These are phyloP conservation scores for Hyles lineata DNA, from an alignment of 2,888 invertebrate genomes.

Conservation along the genomic window DNA sequence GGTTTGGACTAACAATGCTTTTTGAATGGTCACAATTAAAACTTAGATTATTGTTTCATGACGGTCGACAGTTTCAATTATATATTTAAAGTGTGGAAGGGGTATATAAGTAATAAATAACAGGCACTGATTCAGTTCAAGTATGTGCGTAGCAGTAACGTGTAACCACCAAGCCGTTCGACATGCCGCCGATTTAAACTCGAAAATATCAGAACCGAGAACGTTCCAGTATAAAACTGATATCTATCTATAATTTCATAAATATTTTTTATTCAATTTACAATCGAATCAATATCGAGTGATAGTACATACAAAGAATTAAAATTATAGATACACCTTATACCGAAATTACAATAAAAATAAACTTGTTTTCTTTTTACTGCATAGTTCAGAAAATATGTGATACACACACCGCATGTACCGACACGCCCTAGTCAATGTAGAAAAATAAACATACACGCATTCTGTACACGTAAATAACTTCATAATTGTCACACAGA, in stretches of 20 bases:
- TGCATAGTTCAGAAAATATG: slow-evolving; percentile 49
- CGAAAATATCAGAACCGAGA: slow-evolving; percentile 44
- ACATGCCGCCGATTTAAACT: background rate
- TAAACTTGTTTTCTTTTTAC: slow-evolving; percentile 47
- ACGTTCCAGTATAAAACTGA: slow-evolving; percentile 63
- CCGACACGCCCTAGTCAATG: slow-evolving; percentile 49
- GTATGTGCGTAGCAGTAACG: background rate
- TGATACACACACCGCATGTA: slow-evolving; percentile 37
- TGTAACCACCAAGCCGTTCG: background rate
- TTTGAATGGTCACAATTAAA: too few species aligned
- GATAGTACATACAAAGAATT: slow-evolving; percentile 67
- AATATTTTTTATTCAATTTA: slow-evolving; percentile 72
- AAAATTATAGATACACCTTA: slow-evolving; percentile 68
- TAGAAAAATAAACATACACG: slow-evolving; percentile 49
- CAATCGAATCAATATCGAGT: slow-evolving; percentile 66
- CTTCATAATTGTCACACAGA: slow-evolving; percentile 6
- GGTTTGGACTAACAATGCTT: too few species aligned
- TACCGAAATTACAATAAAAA: slow-evolving; percentile 64
- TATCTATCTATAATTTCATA: slow-evolving; percentile 68
- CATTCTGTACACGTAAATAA: slow-evolving; percentile 48
- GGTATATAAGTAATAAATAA: background rate
- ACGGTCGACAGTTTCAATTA: background rate
- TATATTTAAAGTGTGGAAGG: too few species aligned
- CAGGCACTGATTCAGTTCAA: background rate
- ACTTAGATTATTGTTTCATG: too few species aligned